Percentiles rank a stretch among this genome's conserved stretches.
phyloP scores from a whole-genome alignment of 2,888 invertebrate species.

The Drosophila acutilabella region DNA sequence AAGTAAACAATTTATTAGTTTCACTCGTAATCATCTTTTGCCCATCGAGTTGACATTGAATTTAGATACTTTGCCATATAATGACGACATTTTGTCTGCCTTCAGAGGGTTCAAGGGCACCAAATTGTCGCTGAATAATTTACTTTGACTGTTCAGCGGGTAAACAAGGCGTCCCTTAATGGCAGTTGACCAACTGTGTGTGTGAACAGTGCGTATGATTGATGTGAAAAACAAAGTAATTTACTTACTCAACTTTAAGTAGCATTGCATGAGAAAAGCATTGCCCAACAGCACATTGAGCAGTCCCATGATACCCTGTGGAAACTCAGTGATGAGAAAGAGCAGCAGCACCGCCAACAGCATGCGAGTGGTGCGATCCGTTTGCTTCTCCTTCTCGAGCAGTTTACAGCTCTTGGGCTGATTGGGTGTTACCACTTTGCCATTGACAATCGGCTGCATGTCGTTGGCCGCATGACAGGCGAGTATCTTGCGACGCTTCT shows the following conservation, averaged over 20 bases:
- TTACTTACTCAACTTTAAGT: constrained; percentile 90
- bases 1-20: background rate
- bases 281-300: constrained; percentile 91
- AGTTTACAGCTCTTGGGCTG: constrained; percentile 83
- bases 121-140: constrained; percentile 1
- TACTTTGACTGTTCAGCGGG: constrained; percentile 3
- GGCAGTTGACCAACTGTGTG: constrained; percentile 15
- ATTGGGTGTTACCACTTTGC: constrained; percentile 74
- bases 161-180: constrained; percentile 12
- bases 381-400: constrained; percentile 87
- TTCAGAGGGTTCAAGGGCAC: constrained; percentile 17
- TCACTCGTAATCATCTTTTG: background rate
- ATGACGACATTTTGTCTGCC: background rate
- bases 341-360: constrained; percentile 93
- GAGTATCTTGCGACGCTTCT: constrained; percentile 90
- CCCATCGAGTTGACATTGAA: background rate
- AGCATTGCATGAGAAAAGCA: constrained; percentile 91
- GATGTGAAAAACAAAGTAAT: constrained; percentile 31
- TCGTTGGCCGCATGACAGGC: constrained; percentile 86
- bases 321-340: constrained; percentile 95
- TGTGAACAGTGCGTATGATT: constrained; percentile 60
- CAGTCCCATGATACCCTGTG: constrained; percentile 93
- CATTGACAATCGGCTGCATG: constrained; percentile 84
- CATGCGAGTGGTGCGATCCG: constrained; percentile 96
- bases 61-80: background rate